phyloP scores from a whole-genome alignment of 1,140 invertebrate genomes.

The Macrostomum lignano region DNA sequence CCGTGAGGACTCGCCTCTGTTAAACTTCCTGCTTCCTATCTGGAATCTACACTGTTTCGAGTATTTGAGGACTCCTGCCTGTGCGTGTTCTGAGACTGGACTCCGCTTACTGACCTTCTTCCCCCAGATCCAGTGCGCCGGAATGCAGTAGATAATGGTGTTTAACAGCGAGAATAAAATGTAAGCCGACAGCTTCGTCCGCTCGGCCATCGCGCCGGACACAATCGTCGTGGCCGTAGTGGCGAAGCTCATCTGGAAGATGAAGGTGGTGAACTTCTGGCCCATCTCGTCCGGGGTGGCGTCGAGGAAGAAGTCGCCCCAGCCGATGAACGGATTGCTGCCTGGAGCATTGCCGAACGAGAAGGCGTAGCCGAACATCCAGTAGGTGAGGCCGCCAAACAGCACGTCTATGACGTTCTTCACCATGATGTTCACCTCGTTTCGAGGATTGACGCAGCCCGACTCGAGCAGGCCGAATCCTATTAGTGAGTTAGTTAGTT shows the following conservation, averaged over 20 bases:
- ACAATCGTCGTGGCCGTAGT: slow-evolving; percentile 63
- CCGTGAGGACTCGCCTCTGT: too few species aligned
- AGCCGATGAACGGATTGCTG: slow-evolving; percentile 41
- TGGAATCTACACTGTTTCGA: too few species aligned
- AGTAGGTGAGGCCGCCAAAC: slow-evolving; percentile 63
- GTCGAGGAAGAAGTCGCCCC: slow-evolving; percentile 31
- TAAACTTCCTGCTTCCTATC: too few species aligned
- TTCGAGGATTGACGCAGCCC: slow-evolving; percentile 63
- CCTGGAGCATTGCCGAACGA: slow-evolving; percentile 45
- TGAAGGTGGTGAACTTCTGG: too few species aligned
- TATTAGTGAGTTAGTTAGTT: too few species aligned
- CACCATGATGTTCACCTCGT: slow-evolving; percentile 90
- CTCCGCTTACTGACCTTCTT: too few species aligned
- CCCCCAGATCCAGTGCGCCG: slow-evolving; percentile 56
- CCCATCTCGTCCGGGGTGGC: slow-evolving; percentile 12
- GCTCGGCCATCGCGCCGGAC: slow-evolving; percentile 28
- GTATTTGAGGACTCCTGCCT: too few species aligned
- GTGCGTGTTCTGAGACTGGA: too few species aligned
- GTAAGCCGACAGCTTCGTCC: slow-evolving; percentile 6
- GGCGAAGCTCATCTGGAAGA: slow-evolving; percentile 55
- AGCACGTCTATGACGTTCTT: slow-evolving; percentile 73
- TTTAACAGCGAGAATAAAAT: slow-evolving; percentile 53
- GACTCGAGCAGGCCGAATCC: slow-evolving; percentile 69
- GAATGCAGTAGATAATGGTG: slow-evolving; percentile 56
- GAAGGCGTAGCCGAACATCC: slow-evolving; percentile 68